Percentiles rank a stretch among this genome's conserved stretches.
Evolutionary conservation across 1,140 invertebrate species (phyloP).

Genomic region (Lordiphosa stackelbergi): DNA sequence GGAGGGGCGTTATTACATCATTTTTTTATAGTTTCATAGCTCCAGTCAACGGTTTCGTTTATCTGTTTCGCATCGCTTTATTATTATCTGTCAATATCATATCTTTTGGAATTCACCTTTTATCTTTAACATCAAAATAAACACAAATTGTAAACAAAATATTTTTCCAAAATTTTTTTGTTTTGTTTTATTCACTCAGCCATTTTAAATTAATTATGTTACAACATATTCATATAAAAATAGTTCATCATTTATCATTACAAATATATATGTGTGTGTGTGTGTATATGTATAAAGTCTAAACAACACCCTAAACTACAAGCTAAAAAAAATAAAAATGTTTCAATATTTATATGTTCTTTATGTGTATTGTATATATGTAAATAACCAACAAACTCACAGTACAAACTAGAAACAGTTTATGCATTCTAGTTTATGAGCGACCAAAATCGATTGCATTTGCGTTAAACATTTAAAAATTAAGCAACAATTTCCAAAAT

Average conservation of each 20-base stretch:
- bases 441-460: slow-evolving; percentile 62
- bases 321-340: slow-evolving; percentile 31
- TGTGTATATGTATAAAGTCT: slow-evolving; percentile 32
- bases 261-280: slow-evolving; percentile 17
- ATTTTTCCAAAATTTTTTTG: slow-evolving; percentile 24
- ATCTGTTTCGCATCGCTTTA: too few species aligned
- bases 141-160: not conserved
- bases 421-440: slow-evolving; percentile 41
- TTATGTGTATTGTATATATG: slow-evolving; percentile 20
- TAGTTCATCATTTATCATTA: slow-evolving; percentile 48
- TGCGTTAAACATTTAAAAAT: slow-evolving; percentile 62
- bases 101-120: too few species aligned
- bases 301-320: slow-evolving; percentile 70
- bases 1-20: too few species aligned
- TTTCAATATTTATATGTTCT: slow-evolving; percentile 46
- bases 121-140: too few species aligned
- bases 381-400: slow-evolving; percentile 40
- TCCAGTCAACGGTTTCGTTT: too few species aligned
- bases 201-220: slow-evolving; percentile 60
- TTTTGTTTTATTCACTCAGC: slow-evolving; percentile 65
- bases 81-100: too few species aligned
- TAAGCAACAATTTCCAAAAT: slow-evolving; percentile 73
- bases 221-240: slow-evolving; percentile 61
- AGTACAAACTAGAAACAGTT: slow-evolving; percentile 21
- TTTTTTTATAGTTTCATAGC: too few species aligned